phyloP scores from a whole-genome alignment of 2,113 vertebrate genomes.

The Chroicocephalus ridibundus region DNA sequence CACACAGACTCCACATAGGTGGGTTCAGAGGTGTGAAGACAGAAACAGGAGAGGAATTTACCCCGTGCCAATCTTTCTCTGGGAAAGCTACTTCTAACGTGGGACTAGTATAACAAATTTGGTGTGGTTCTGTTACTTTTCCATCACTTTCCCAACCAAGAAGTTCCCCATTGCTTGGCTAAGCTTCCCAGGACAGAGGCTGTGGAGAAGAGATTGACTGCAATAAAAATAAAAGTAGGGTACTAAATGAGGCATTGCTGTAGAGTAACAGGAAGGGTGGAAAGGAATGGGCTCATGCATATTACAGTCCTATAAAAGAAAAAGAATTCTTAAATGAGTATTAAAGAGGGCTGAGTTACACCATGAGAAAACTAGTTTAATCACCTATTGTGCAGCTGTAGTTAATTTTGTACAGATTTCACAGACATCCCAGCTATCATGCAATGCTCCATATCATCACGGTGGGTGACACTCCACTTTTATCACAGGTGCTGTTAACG shows the following conservation, averaged over 20 bases:
- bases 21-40: background rate
- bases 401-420: conserved; percentile 67
- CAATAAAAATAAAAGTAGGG: conserved; percentile 33
- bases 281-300: conserved; percentile 43
- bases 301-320: conserved; percentile 55
- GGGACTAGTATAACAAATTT: background rate
- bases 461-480: conserved; percentile 59
- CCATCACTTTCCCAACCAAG: background rate
- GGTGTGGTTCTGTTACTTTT: background rate
- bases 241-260: conserved; percentile 39
- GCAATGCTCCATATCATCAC: conserved; percentile 44
- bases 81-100: background rate
- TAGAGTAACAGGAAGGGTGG: conserved; percentile 50
- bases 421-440: conserved; percentile 64
- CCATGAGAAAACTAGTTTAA: conserved; percentile 62
- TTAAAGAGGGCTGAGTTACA: conserved; percentile 36
- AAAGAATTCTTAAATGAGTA: conserved; percentile 64
- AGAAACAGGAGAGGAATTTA: background rate
- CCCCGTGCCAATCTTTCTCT: background rate
- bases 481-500: conserved; percentile 1
- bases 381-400: conserved; percentile 68
- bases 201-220: background rate
- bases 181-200: background rate
- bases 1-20: background rate
- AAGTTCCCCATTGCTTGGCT: background rate